Evolutionary conservation across 2,888 invertebrate species (phyloP), one percentile per base, ranked within the genome.

Genomic region (Microdon myrmicae): DNA sequence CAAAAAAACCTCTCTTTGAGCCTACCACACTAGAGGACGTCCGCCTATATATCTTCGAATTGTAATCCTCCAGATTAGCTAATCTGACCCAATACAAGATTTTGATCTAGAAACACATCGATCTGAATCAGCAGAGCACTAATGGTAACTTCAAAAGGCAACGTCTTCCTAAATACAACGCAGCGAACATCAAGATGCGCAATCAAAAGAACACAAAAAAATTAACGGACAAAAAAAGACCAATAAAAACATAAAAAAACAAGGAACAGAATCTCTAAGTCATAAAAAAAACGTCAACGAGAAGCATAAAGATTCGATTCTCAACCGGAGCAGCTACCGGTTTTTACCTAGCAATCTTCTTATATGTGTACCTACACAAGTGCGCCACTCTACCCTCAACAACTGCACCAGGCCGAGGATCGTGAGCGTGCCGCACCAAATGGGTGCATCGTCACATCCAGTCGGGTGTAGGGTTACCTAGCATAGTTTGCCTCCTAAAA

Each of bases 391-490:
- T 54, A 59, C 34, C 54, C 54, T 39, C 53, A 53, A 35, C 48
- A 38, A 31, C 20, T 41, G 23, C 43, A 45, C 37, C 49, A 38
- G 47, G 16, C 48, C 16, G 12, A 6, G 35, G 41, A 64, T 64
- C 61, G 61, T 64, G 61, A 56, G 56, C 41, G 49, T 37, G 56
- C 45, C 58, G 58, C 51, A 58, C 64, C 64, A 64, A 51, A 64
- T 64, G 56, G 51, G 58, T 58, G 64, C 64, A 58, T 64, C 64
- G 47, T 28, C 45, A 58, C 53, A 58, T 64, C 64, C 53, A 64
- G 64, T 58, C 58, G 51, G 58, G 58, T 56, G 58, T 64, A 58
- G 64, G 58, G 64, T 64, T 64, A 64, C 64, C 58, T 56, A 41
- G n/a, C n/a, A 45, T 23, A 32, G 54, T 35, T 48, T 14, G 49